Conservation (phyloP, 2,888 invertebrate species). For the Torymus auratus region DNA sequence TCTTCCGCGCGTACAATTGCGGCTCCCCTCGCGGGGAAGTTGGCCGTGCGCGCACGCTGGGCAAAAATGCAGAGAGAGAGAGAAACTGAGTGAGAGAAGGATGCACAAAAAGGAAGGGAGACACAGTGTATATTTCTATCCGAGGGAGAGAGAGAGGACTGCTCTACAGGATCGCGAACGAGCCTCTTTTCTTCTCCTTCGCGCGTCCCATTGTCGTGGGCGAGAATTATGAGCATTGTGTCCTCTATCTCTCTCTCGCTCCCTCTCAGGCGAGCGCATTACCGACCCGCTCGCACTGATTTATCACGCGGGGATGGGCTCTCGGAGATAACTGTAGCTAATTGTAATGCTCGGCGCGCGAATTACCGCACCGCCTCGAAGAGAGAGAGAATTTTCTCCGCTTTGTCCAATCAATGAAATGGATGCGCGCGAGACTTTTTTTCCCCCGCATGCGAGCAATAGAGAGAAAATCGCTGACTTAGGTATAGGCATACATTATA, state of each 20-base stretch:
- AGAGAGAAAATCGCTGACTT: too few relatives aligned
- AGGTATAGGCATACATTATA: too few relatives aligned
- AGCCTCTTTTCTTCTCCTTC: constrained; percentile 50
- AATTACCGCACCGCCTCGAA: constrained; percentile 15
- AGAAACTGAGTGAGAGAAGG: background rate
- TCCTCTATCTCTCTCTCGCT: constrained; percentile 24
- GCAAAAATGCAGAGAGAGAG: background rate
- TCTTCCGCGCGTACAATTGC: constrained; percentile 43
- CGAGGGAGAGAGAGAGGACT: constrained; percentile 1
- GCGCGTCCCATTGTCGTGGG: constrained; percentile 49
- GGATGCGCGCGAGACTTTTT: background rate
- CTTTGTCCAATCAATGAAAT: constrained; percentile 36
- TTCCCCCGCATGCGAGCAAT: too few relatives aligned
- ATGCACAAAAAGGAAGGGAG: constrained; percentile 26
- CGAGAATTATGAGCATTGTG: constrained; percentile 60
- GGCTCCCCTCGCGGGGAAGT: background rate
- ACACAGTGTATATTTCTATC: constrained; percentile 38
- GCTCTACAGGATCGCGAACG: constrained; percentile 43
- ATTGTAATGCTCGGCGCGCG: constrained; percentile 38
- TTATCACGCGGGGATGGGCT: constrained; percentile 55
- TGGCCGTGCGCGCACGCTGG: too few relatives aligned
- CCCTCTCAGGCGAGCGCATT: background rate
- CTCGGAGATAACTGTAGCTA: constrained; percentile 53
- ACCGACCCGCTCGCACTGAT: constrained; percentile 40
- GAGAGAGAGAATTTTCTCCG: constrained; percentile 13